Base-by-base conservation (phyloP, 2,888 invertebrate genomes). In the Macrophya annulata region DNA sequence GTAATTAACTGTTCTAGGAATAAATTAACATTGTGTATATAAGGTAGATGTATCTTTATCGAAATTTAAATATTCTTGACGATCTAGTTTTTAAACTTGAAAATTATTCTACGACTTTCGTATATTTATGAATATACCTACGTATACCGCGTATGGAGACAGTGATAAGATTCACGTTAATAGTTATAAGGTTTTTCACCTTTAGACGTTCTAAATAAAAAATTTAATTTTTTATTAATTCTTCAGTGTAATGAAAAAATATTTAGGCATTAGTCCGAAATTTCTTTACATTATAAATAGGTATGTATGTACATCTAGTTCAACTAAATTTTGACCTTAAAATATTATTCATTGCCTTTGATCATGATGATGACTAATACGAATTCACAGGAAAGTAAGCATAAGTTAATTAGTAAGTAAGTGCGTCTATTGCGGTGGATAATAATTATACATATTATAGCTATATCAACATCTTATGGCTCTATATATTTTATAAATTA, bases 1-100 rank as follows among this genome's bases (percentile, higher is more conserved):
- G 59, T 81, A 85, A 85, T 85, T 85, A 25, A 85, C 43, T 85
- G 55, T 71, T 82, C 85, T 85, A 85, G 82, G 68, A 85, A 82
- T 85, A 85, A 31, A 82, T 85, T 85, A 45, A 25, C 85, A 45
- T 85, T 59, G 15, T 40, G 17, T n/a, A n/a, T n/a, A n/a, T n/a
- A n/a, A n/a, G n/a, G n/a, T 31, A 21, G 21, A 31, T 59, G 51
- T 76, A 21, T 51, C 37, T 77, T 55, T 37, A 37, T 12, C 59
- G 10, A 9, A 37, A 40, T 40, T 40, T 62, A 43, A 81, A 81
- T 43, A 74, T 81, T 10, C 62, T 21, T 40, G 21, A 17, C 40
- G 51, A 62, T 59, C 81, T 81, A 81, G 81, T 81, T 59, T 17
- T 40, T 15, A 81, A 62, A 81, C 43, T 59, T 62, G 40, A 62